Base-by-base conservation (phyloP, 53 echinoderm and acorn worm species). In the Paelopatides confundens region DNA sequence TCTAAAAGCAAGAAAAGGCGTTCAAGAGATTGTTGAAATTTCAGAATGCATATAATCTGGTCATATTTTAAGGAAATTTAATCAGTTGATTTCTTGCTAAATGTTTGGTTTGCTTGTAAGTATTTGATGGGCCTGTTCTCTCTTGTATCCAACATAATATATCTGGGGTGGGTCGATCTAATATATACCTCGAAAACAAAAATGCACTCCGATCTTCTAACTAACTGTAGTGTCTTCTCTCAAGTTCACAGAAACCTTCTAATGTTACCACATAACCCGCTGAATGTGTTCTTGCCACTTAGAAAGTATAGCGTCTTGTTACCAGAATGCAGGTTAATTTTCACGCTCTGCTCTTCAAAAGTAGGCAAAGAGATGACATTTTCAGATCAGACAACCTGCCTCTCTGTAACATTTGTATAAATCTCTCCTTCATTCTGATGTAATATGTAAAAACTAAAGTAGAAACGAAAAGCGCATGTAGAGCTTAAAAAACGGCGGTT, bases 351-450 rank as follows among this genome's bases (percentile, higher is more conserved):
- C 74, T 74, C 74, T 74, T 35, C 40, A 74, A 46, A 74, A 46
- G 36, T 40, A 74, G 74, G 74, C 28, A 46, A 74, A 46, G 27
- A 46, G 39, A 43, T 74, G 74, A 28, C 74, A 46, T 74, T 74
- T 74, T 11, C 74, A 74, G 74, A 74, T n/a, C 74, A 74, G 46
- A 39, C 46, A 27, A 43, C 38, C 46, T 27, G 39, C 28, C 23
- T 58, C 21, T 21, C 4, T 58, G 18, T 58, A 21, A 18, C n/a
- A 58, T 58, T 58, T 21, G 6, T 5, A 58, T 21, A 17, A 58
- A 58, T 58, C 15, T 58, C 21, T 58, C 6, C 24, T 21, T 10
- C 9, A 8, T 10, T 10, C 43, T 43, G 4, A 43, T 43, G 3
- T 43, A 43, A 43, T 10, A 12, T 43, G 43, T 43, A 43, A 12